Evolutionary conservation across 2,888 invertebrate genomes (phyloP).

Genomic region (Cosmorhoe ocellata): DNA sequence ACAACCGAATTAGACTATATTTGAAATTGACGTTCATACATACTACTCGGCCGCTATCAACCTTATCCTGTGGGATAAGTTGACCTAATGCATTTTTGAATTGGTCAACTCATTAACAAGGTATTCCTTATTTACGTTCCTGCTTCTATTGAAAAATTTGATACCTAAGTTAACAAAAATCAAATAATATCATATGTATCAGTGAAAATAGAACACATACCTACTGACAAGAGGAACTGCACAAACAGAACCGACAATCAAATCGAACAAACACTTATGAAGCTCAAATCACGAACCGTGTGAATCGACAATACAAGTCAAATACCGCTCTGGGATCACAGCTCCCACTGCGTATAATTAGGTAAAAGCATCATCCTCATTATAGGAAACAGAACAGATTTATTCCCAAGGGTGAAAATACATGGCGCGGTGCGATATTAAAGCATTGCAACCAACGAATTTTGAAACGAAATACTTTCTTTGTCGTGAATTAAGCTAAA

Average conservation of each 20-base stretch:
- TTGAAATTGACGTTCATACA: too few relatives aligned
- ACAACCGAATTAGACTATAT: too few relatives aligned
- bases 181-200: neutral
- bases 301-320: neutral
- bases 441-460: too few relatives aligned
- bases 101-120: too few relatives aligned
- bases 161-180: neutral
- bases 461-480: too few relatives aligned
- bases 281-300: conserved; percentile 7
- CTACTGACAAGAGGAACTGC: neutral
- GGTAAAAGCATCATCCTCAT: conserved; percentile 12
- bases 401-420: conserved; percentile 7
- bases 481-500: too few relatives aligned
- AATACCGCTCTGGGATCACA: neutral
- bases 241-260: conserved; percentile 11
- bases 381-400: conserved; percentile 17
- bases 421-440: neutral
- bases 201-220: neutral
- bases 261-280: conserved; percentile 12
- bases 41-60: too few relatives aligned
- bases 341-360: conserved; percentile 15
- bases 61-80: too few relatives aligned
- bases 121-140: too few relatives aligned
- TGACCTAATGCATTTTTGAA: too few relatives aligned
- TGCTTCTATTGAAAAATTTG: too few relatives aligned